Evolutionary conservation across 2,888 invertebrate genomes (phyloP), one percentile per base, ranked within the genome.

Genomic region (Calameuta idolon): DNA sequence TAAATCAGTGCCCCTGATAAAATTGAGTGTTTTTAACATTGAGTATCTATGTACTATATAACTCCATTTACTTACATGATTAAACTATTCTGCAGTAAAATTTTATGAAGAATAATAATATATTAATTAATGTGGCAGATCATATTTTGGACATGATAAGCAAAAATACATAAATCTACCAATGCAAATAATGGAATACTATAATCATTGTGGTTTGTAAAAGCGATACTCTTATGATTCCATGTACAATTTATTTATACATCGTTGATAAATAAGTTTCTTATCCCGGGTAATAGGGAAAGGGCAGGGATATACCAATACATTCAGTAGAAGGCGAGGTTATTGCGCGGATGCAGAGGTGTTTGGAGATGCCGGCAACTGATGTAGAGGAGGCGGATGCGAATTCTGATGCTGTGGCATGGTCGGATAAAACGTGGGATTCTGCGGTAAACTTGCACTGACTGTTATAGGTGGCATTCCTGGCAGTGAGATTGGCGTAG

Each of bases 381-480:
- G 86, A 75, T 79, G 79, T 1, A 74, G 75, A 31, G 34, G 76
- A 0, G 77, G 37, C 34, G 74, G 35, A 71, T 71, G 71, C 30
- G 23, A 30, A 40, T 77, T 74, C 68, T 74, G 37, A 75, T 87
- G 88, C 69, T 89, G 88, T 76, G 85, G 75, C 76, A 87, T 83
- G 34, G 88, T 83, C n/a, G 89, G 79, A 79, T 89, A 90, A 69
- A 87, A 89, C 34, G 87, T 77, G 69, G 89, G 82, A 76, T 84
- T 88, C 78, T 94, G 94, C 0, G 95, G 95, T 83, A 95, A 90
- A 33, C 95, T 94, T 31, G 95, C 95, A 85, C 95, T 96, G 23
- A 96, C 96, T 31, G 96, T 96, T 81, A 96, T 95, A 15, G 96
- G 95, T 33, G 96, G 96, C 95, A 96, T 95, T 68, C 96, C 96